These are phyloP conservation scores for Crotalus horridus DNA, from an alignment of 2,113 vertebrate species.

Conservation along the genomic window DNA sequence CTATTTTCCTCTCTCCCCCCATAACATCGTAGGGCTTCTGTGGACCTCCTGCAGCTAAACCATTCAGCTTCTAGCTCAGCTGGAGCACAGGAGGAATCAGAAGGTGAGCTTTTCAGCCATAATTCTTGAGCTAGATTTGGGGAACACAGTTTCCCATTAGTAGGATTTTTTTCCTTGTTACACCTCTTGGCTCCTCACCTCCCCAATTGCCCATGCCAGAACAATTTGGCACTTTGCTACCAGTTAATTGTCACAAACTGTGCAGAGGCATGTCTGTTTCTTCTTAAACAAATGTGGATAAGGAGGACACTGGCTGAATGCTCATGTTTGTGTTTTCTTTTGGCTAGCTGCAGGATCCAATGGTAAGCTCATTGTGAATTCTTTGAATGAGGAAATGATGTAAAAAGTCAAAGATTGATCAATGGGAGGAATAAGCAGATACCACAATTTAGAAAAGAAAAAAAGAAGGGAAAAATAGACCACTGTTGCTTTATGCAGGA, in stretches of 20 bases:
- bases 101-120: background rate
- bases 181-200: background rate
- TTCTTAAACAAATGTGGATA: background rate
- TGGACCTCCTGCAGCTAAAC: background rate
- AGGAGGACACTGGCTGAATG: background rate
- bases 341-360: background rate
- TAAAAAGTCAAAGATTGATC: background rate
- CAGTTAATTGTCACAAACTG: background rate
- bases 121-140: background rate
- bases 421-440: background rate
- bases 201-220: background rate
- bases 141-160: background rate
- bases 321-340: background rate
- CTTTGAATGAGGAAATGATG: background rate
- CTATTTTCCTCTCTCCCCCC: background rate
- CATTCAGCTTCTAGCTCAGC: background rate
- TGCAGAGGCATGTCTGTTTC: background rate
- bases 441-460: background rate
- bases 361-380: background rate
- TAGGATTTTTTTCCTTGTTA: background rate
- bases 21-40: background rate
- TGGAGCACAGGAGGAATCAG: background rate
- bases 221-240: background rate
- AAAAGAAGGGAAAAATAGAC: background rate
- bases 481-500: background rate